Conservation (phyloP, 2,888 invertebrate species). For the Endotricha flammealis region DNA sequence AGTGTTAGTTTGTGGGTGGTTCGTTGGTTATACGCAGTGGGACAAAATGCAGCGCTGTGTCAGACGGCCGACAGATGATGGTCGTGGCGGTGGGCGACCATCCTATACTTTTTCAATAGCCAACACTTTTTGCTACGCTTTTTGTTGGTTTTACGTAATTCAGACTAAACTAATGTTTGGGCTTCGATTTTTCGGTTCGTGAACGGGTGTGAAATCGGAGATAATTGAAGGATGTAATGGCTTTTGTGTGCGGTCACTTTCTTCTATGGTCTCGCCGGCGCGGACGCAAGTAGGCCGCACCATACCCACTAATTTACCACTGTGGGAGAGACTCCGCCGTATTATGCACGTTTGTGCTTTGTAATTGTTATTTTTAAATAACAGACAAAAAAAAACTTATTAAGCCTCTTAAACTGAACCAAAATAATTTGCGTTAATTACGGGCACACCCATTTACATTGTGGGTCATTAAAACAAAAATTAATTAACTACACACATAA, state of each 20-base stretch:
- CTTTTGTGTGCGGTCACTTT: conserved; percentile 70
- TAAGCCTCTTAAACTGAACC: conserved; percentile 35
- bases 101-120: conserved; percentile 38
- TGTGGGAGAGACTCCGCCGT: conserved; percentile 20
- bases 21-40: too few species aligned
- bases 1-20: too few species aligned
- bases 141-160: conserved; percentile 74
- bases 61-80: too few species aligned
- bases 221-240: conserved; percentile 72
- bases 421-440: conserved; percentile 47
- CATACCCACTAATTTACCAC: conserved; percentile 20
- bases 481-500: conserved; percentile 41
- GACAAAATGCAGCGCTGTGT: too few species aligned
- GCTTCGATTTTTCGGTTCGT: conserved; percentile 77
- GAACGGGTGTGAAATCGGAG: conserved; percentile 75
- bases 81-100: conserved; percentile 28
- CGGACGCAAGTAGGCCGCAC: conserved; percentile 16
- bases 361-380: conserved; percentile 30
- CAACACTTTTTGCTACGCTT: conserved; percentile 52
- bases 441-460: conserved; percentile 35
- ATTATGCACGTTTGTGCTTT: conserved; percentile 24
- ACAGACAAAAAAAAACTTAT: conserved; percentile 30
- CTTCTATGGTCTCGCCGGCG: conserved; percentile 38
- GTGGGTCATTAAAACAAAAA: conserved; percentile 35
- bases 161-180: conserved; percentile 77